Percentiles rank a stretch among this genome's conserved stretches.
phyloP scores from a whole-genome alignment of 2,113 vertebrate species.

The Phylloscopus trochiloides region DNA sequence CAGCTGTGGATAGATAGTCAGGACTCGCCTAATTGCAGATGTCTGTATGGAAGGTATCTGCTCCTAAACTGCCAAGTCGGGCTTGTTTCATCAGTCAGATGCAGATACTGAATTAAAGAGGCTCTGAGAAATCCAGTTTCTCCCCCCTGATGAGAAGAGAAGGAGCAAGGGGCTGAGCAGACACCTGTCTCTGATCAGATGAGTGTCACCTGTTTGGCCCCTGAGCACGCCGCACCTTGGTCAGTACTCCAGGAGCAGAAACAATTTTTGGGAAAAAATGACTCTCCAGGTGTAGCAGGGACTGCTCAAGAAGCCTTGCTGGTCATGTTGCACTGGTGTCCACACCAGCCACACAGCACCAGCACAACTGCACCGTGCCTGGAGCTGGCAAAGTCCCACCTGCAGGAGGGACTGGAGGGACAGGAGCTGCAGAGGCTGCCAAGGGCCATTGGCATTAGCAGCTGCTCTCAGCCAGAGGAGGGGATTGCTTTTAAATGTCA shows the following conservation, averaged over 20 bases:
- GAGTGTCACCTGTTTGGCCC: not conserved
- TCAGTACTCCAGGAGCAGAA: not conserved
- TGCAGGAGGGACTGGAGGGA: not conserved
- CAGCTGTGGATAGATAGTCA: not conserved
- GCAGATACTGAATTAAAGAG: not conserved
- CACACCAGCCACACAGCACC: not conserved
- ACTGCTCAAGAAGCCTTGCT: not conserved
- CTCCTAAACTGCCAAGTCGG: not conserved
- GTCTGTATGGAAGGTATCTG: not conserved
- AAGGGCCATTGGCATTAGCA: not conserved
- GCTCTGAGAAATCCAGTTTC: conserved; percentile 13
- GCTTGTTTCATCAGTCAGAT: not conserved
- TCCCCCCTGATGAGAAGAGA: not conserved
- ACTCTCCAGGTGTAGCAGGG: not conserved
- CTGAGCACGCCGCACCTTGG: not conserved
- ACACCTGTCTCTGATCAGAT: not conserved
- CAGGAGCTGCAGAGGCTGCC: not conserved
- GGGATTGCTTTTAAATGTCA: not conserved
- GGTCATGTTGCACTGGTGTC: no score
- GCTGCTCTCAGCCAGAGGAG: not conserved
- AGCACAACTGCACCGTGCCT: not conserved
- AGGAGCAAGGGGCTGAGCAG: not conserved
- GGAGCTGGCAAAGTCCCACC: not conserved
- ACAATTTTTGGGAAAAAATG: not conserved
- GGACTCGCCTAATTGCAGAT: not conserved